Evolutionary conservation across 2,888 invertebrate species (phyloP), one percentile per base, ranked within the genome.

Genomic region (Adineta ricciae): DNA sequence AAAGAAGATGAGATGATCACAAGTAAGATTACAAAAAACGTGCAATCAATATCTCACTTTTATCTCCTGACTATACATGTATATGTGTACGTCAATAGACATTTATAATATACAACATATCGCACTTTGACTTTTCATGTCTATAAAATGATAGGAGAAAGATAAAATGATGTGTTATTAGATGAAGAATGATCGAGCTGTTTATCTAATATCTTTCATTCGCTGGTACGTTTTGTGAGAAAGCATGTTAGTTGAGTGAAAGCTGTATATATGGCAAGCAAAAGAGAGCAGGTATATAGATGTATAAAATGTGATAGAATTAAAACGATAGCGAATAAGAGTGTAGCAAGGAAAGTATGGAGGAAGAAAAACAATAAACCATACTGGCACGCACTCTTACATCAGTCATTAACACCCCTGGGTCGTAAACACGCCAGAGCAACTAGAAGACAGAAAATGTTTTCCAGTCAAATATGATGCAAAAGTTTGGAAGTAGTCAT

Each of bases 371-470:
- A 8, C 14, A 64, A 32, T 16, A 64, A 19, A 64, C 1, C 32
- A 64, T 32, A 19, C 27, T 64, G 19, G 27, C 32, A 64, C 64
- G 32, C 64, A 2, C 32, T 64, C 64, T 64, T 64, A 64, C 64
- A 64, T 64, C 64, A 64, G 4, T 64, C 64, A 36, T 36, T 4
- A 19, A 64, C 64, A 32, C 32, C 32, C 32, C 64, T 64, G 19
- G 64, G 32, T 64, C 64, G 64, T 32, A 64, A 64, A 36, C 64
- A 64, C 64, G 64, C 64, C 32, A 64, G 64, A 64, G 64, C 64
- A 27, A 64, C 64, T 64, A 64, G 64, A 64, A 64, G 32, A 32
- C 32, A 64, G 32, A 64, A 32, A 64, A 64, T 56, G 27, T 56
- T 56, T 56, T 27, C n/a, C 56, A 32, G 32, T 36, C 5, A 19